Base-by-base conservation (phyloP, 2,888 invertebrate genomes). In the Acrobasis repandana region DNA sequence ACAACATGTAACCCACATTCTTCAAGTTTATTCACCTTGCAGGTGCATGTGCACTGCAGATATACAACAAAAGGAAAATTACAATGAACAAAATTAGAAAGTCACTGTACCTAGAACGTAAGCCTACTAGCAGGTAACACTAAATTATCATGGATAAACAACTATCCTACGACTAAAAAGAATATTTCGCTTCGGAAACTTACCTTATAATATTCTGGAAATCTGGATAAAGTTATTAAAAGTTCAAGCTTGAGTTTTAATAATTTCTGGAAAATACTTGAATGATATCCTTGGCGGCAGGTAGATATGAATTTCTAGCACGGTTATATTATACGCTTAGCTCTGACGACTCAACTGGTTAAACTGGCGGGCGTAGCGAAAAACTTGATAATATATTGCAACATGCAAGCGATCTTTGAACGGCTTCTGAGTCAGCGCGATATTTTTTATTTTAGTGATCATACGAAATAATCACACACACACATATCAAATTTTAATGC, bases 371-470 rank as follows among this genome's bases (percentile, higher is more conserved):
- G 54, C 4, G 38, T 18, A 20, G 38, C 54, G 36, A 38, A 14
- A 4, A 14, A 38, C 54, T 54, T 54, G 54, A 20, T 54, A 43
- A 54, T 54, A 54, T 54, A 54, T 54, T 38, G 54, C 54, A 54
- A 38, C 38, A 38, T 38, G 54, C 54, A 38, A 38, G 54, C 14
- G 54, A 54, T 54, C 54, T 54, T 54, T 54, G 54, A 54, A 20
- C 50, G 20, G 50, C 18, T 28, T 15, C n/a, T 58, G 34, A 47
- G 16, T 43, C 48, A 54, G 54, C 38, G 38, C 18, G 14, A 54
- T 38, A 36, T 9, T 18, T 36, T 36, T 14, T 16, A 48, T 34
- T 15, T 52, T 16, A 33, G 11, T 8, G 14, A 50, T 15, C 9
- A 10, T 15, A 5, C 34, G 15, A 36, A 51, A 33, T n/a, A 6